Percentiles rank a stretch among this genome's conserved stretches.
Conservation (phyloP, 2,113 vertebrate genomes). For the Pelmatolapia mariae region DNA sequence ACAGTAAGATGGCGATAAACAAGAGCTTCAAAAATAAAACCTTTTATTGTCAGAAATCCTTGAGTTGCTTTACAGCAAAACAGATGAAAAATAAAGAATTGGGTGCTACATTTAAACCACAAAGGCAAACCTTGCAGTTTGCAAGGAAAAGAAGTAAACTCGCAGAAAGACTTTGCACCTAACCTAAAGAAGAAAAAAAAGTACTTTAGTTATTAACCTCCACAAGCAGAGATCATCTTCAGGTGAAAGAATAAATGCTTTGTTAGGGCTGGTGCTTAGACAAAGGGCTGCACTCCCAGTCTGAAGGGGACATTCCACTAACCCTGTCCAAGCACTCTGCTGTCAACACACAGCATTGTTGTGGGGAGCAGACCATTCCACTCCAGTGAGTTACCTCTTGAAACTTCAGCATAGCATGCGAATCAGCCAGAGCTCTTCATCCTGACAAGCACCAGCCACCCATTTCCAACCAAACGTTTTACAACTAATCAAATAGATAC, state of each 20-base stretch:
- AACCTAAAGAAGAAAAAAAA: background rate
- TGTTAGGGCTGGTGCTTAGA: background rate
- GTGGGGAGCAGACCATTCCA: conserved; percentile 55
- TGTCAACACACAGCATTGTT: conserved; percentile 68
- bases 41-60: background rate
- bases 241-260: conserved; percentile 26
- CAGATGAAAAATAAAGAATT: background rate
- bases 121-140: background rate
- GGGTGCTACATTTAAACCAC: background rate
- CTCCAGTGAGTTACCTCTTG: conserved; percentile 50
- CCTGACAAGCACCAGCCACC: conserved; percentile 5
- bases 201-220: background rate
- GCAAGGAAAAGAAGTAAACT: background rate
- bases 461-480: background rate
- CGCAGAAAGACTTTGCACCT: background rate
- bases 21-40: background rate
- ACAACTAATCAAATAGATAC: conserved; percentile 27
- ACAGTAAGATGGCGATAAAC: background rate
- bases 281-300: conserved; percentile 30
- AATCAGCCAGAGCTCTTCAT: conserved; percentile 32
- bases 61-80: background rate
- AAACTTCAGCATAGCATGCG: conserved; percentile 43
- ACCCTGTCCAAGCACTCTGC: conserved; percentile 45
- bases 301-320: conserved; percentile 57
- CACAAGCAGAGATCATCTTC: background rate